Percentiles rank a stretch among this genome's conserved stretches.
Conservation (phyloP, 1,140 invertebrate genomes). For the Drosophila kohkoa region DNA sequence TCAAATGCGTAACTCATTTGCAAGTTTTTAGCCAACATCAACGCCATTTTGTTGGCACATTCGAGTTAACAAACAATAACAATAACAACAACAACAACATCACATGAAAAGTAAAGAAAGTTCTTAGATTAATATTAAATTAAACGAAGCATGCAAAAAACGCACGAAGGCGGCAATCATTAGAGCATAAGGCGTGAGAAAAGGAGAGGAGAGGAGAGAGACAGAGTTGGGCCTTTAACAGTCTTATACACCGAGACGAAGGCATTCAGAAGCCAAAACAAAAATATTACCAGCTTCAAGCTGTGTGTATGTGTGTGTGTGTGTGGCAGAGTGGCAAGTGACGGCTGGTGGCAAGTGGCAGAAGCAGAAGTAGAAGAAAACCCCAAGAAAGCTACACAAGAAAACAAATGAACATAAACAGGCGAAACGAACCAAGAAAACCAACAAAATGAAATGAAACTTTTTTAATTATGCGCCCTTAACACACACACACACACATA, state of each 20-base stretch:
- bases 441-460: constrained; percentile 84
- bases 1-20: constrained; percentile 21
- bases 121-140: constrained; percentile 84
- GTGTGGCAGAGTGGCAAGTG: constrained; percentile 1
- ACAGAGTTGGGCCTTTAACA: background rate
- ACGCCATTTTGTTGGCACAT: constrained; percentile 40
- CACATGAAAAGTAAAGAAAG: constrained; percentile 71
- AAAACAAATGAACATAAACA: constrained; percentile 83
- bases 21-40: constrained; percentile 34
- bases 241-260: too few species aligned
- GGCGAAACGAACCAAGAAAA: constrained; percentile 83
- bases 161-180: constrained; percentile 77
- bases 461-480: constrained; percentile 82
- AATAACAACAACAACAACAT: constrained; percentile 29
- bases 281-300: constrained; percentile 33
- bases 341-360: constrained; percentile 19
- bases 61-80: constrained; percentile 18
- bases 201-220: too few species aligned
- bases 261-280: constrained; percentile 20
- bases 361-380: constrained; percentile 36
- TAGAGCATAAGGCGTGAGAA: constrained; percentile 46
- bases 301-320: too few species aligned
- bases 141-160: constrained; percentile 84
- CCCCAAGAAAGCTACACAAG: constrained; percentile 78
- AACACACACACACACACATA: constrained; percentile 14